These are phyloP conservation scores for Condylura cristata DNA, from an alignment of 2,113 vertebrate species.

Conservation along the genomic window DNA sequence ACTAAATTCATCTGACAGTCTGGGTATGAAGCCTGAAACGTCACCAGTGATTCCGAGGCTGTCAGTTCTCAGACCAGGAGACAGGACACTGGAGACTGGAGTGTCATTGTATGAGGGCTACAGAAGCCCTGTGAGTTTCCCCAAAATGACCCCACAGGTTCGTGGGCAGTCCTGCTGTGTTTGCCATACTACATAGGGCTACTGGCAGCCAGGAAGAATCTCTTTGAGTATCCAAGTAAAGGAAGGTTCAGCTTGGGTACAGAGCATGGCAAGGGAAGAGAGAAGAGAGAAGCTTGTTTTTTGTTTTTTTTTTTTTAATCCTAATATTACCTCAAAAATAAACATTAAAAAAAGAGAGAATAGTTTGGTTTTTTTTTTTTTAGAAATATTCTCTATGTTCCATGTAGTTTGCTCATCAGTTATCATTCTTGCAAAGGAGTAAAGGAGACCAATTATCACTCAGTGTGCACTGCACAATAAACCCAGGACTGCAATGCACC, in stretches of 20 bases:
- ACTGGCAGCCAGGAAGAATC: neutral
- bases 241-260: neutral
- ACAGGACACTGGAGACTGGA: rapidly evolving
- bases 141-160: neutral
- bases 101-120: too few relatives aligned
- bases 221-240: neutral
- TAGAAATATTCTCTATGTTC: neutral
- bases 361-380: too few relatives aligned
- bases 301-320: too few relatives aligned
- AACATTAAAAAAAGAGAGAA: neutral
- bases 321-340: too few relatives aligned
- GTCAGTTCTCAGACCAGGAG: neutral
- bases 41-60: neutral
- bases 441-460: neutral
- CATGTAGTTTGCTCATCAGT: neutral
- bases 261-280: neutral
- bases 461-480: neutral
- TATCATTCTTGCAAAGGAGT: neutral
- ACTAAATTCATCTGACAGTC: neutral
- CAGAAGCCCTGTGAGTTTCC: neutral
- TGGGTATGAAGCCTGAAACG: neutral
- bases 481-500: neutral
- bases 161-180: neutral
- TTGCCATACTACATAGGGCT: rapidly evolving
- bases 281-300: too few relatives aligned